Base-by-base conservation (phyloP, 2,113 vertebrate genomes). In the Seriola dumerili region DNA sequence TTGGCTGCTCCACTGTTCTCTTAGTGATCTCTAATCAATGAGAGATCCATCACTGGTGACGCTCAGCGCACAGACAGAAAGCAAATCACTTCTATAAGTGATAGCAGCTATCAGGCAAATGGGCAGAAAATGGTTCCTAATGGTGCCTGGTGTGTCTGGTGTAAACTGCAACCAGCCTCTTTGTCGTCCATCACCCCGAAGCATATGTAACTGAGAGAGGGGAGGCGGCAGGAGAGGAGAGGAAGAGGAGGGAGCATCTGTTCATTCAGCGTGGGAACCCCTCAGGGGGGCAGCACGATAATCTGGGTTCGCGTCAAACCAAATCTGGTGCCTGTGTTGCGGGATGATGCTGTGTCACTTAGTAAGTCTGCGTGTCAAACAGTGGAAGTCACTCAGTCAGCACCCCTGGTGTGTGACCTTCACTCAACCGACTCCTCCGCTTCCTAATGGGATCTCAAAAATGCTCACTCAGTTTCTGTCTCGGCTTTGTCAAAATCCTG, bases 101-200 rank as follows among this genome's bases (percentile, higher is more conserved):
- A 92, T 92, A 83, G 89, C 86, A 74, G 87, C 93, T 76, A 93
- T 94, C 91, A 91, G 92, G 84, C 86, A 92, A 93, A 93, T 92
- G 86, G 87, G 84, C 84, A 91, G 81, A 92, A 90, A 93, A 92
- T 90, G 86, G 85, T 85, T 88, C 78, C 87, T 93, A 92, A 94
- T 93, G 93, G 88, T 85, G 90, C 81, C 86, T 90, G 81, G 80
- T 87, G 68, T 71, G 83, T 83, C 80, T 88, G 87, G 88, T 70
- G 83, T 86, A 83, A 93, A 90, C 86, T 90, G 68, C 85, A 85
- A 79, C 81, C 88, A 67, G 80, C 52, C 81, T 87, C 64, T 78
- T 38, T 64, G 82, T 80, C 85, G 81, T 90, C 90, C 89, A 92
- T 90, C 91, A 87, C 78, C 89, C 85, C 12, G 50, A 71, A 91